Percentiles rank a stretch among this genome's conserved stretches.
Evolutionary conservation across 53 echinoderm and acorn worm genomes (phyloP).

Genomic region (Echinometra lucunter): DNA sequence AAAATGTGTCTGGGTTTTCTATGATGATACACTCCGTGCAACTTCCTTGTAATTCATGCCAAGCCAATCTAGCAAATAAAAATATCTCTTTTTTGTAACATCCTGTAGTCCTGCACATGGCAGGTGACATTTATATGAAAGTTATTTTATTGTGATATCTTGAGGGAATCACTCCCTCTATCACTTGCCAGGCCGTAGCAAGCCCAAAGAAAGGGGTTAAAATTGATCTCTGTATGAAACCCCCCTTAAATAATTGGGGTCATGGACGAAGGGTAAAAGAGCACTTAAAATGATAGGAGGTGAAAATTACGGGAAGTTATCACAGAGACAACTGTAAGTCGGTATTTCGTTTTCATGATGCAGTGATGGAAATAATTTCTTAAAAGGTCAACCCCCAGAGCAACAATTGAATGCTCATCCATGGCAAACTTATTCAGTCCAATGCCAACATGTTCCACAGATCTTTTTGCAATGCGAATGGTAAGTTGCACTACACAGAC

Average conservation of each 20-base stretch:
- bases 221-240: not conserved
- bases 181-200: not conserved
- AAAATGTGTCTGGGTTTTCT: no score
- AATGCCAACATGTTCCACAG: not conserved
- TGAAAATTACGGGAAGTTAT: not conserved
- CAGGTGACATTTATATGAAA: conserved; percentile 28
- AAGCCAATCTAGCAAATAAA: not conserved
- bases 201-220: conserved; percentile 44
- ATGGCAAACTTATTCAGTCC: not conserved
- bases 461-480: no score
- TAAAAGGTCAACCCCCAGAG: not conserved
- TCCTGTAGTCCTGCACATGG: not conserved
- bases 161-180: not conserved
- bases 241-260: not conserved
- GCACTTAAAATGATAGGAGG: not conserved
- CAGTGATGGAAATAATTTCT: not conserved
- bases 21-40: not conserved
- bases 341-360: not conserved
- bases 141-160: not conserved
- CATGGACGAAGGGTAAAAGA: not conserved
- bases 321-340: not conserved
- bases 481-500: no score
- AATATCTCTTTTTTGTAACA: not conserved
- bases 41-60: not conserved
- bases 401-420: not conserved